These are phyloP conservation scores for Epizoanthus stellaris DNA, from an alignment of 92 coral and sea anemone genomes.

Conservation along the genomic window DNA sequence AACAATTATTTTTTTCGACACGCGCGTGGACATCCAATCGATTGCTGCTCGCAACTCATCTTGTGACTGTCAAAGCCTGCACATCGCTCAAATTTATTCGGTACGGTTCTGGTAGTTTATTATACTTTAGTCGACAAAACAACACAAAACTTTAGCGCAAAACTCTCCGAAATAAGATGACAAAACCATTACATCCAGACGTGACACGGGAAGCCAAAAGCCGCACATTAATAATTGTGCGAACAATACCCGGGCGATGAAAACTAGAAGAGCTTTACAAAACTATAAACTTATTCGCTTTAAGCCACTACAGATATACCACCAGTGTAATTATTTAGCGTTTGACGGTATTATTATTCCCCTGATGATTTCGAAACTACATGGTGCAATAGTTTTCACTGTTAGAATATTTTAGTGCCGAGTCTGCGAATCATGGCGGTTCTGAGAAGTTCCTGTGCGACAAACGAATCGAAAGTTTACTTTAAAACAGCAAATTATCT, in stretches of 20 bases:
- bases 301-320: background rate
- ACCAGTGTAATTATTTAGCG: background rate
- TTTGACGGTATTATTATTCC: background rate
- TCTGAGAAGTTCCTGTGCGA: background rate
- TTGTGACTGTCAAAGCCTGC: background rate
- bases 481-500: background rate
- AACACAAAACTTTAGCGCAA: background rate
- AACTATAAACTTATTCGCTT: background rate
- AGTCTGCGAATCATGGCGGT: background rate
- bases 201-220: background rate
- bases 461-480: background rate
- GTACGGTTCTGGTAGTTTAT: background rate
- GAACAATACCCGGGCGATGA: background rate
- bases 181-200: background rate
- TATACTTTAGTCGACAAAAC: background rate
- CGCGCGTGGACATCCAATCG: too few species aligned
- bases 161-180: background rate
- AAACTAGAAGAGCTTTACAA: background rate
- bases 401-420: background rate
- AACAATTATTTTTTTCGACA: too few species aligned
- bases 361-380: background rate
- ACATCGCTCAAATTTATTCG: background rate
- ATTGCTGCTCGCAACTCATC: background rate
- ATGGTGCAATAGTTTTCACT: constrained; percentile 1
- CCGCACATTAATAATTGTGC: background rate